Base-by-base conservation (phyloP, 2,888 invertebrate species). In the Drosophila leonis region DNA sequence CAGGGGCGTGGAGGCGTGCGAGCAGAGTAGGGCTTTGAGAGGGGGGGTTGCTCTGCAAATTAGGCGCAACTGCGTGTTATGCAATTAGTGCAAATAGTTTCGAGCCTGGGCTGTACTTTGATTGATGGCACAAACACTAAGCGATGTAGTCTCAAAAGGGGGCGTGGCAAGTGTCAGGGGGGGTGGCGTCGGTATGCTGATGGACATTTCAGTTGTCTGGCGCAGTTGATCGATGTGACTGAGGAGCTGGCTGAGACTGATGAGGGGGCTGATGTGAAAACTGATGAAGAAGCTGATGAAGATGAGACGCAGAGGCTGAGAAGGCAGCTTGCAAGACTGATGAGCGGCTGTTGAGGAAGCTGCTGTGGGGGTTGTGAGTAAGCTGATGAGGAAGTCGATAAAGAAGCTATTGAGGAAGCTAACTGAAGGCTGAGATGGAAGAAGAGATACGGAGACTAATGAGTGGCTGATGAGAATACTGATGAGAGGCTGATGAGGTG, bases 11-110 rank as follows among this genome's bases (percentile, higher is more conserved):
- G 42, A n/a, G 51, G 20, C 46, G 49, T 33, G 49, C 18, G 3
- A 1, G 29, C 13, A 8, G 33, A 29, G 27, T 0, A 41, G 42
- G n/a, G 9, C 5, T 31, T 31, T 35, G 44, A 24, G 24, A 24
- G 15, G 29, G 33, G 37, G 39, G 20, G 13, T 15, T 9, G 39
- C 27, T n/a, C 33, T 33, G 59, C 29, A 60, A 89, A 84, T 87
- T 84, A 79, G 84, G 89, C 72, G 72, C 72, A 69, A 67, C 68
- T 49, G 51, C 42, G 51, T 75, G 52, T 71, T 71, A 66, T 69
- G 72, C 78, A 86, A 88, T 85, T 88, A 90, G 75, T 69, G 72
- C 68, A 78, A 90, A 83, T 80, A 85, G 81, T 80, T 84, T 72
- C 27, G 46, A 70, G 65, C 68, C 29, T 57, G 49, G 1, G 20